These are phyloP conservation scores for Macroramphosus scolopax DNA, from an alignment of 2,797 vertebrate genomes.

Conservation along the genomic window DNA sequence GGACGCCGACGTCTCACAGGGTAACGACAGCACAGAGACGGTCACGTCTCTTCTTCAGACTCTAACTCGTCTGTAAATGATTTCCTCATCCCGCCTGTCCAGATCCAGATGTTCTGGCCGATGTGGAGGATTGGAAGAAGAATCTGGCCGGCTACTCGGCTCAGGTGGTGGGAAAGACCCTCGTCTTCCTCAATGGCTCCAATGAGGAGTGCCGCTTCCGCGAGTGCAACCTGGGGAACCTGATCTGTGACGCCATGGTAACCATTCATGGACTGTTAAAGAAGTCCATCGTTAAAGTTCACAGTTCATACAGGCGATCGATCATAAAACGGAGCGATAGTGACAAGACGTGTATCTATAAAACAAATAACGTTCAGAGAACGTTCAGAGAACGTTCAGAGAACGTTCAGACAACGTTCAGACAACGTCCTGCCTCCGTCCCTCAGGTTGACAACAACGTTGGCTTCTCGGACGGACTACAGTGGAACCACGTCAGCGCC, in stretches of 20 bases:
- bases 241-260: constrained; percentile 94
- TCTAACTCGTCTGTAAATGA: no score
- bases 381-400: no score
- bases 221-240: constrained; percentile 94
- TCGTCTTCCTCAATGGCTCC: constrained; percentile 88
- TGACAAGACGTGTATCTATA: no score
- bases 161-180: constrained; percentile 82
- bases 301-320: no score
- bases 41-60: no score
- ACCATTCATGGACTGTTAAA: background rate
- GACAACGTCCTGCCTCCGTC: constrained; percentile 3
- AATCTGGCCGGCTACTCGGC: constrained; percentile 80
- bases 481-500: constrained; percentile 90
- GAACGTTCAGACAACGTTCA: background rate
- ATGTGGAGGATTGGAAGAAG: constrained; percentile 82
- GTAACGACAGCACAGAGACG: no score
- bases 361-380: no score
- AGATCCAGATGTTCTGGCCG: constrained; percentile 81
- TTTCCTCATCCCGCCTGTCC: background rate
- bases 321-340: no score
- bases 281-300: no score
- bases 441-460: constrained; percentile 85
- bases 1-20: constrained; percentile 80
- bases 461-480: constrained; percentile 59
- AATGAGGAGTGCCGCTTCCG: constrained; percentile 81